phyloP scores from a whole-genome alignment of 2,888 invertebrate species.

The Oligia strigilis region DNA sequence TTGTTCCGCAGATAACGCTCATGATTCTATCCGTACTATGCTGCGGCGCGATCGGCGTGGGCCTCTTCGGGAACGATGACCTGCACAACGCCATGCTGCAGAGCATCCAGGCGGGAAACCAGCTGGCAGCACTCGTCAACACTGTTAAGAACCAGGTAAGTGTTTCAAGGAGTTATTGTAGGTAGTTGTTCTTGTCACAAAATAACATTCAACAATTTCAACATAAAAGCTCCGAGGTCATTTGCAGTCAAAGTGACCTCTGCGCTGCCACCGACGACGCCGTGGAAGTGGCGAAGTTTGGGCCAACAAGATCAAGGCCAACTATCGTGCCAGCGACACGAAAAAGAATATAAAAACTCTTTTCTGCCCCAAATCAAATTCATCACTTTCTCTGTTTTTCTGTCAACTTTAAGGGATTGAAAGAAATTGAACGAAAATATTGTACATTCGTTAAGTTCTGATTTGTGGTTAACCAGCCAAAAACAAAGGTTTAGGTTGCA shows the following conservation, averaged over 20 bases:
- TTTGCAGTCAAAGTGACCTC: neutral
- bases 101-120: constrained; percentile 94
- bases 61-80: constrained; percentile 98
- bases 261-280: neutral
- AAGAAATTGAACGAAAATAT: neutral
- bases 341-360: neutral
- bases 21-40: constrained; percentile 96
- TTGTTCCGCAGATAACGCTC: constrained; percentile 90
- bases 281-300: neutral
- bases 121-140: constrained; percentile 95
- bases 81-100: constrained; percentile 97
- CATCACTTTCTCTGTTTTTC: neutral
- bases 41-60: constrained; percentile 97
- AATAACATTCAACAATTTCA: neutral
- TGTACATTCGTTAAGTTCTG: neutral
- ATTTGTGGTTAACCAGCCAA: too few relatives aligned
- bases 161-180: neutral
- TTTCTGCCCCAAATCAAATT: too few relatives aligned
- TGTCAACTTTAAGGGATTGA: neutral
- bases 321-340: neutral
- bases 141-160: constrained; percentile 95
- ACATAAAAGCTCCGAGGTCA: neutral
- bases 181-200: neutral
- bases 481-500: neutral
- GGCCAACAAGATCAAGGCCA: neutral